These are phyloP conservation scores for Lithophane semibrunnea DNA, from an alignment of 2,888 invertebrate species.

Conservation along the genomic window DNA sequence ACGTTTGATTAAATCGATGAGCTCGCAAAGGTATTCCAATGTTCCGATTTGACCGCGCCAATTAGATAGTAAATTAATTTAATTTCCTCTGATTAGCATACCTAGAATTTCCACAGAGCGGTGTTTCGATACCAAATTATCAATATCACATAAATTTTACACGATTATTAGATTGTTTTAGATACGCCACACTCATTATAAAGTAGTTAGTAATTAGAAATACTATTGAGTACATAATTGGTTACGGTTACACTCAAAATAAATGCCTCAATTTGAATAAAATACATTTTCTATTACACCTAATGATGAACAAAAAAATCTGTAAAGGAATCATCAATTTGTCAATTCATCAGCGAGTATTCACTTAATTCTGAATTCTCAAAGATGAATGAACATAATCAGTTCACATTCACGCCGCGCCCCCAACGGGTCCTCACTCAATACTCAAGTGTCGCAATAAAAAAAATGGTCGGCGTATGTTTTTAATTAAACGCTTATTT, in stretches of 20 bases:
- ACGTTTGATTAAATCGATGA: conserved; percentile 71
- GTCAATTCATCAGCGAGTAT: conserved; percentile 77
- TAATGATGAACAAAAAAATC: conserved; percentile 62
- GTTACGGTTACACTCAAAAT: conserved; percentile 24
- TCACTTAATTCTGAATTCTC: conserved; percentile 70
- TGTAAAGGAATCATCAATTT: conserved; percentile 70
- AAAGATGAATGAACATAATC: conserved; percentile 77
- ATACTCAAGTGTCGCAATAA: conserved; percentile 67
- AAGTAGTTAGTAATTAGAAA: conserved; percentile 14
- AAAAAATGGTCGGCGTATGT: conserved; percentile 71
- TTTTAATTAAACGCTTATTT: conserved; percentile 81
- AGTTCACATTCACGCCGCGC: conserved; percentile 71
- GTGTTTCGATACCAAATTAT: conserved; percentile 45
- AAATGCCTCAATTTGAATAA: conserved; percentile 52
- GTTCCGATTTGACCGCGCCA: conserved; percentile 72
- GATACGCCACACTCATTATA: conserved; percentile 24
- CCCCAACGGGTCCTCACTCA: conserved; percentile 64
- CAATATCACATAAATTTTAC: conserved; percentile 40
- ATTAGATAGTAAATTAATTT: conserved; percentile 78
- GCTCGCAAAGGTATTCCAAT: conserved; percentile 70
- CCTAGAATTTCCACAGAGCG: conserved; percentile 61
- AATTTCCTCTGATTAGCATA: conserved; percentile 75
- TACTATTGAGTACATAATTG: conserved; percentile 35
- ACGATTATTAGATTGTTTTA: conserved; percentile 39
- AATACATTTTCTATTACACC: conserved; percentile 51